Base-by-base conservation (phyloP, 2,113 vertebrate genomes). In the Australoheros scitulus region DNA sequence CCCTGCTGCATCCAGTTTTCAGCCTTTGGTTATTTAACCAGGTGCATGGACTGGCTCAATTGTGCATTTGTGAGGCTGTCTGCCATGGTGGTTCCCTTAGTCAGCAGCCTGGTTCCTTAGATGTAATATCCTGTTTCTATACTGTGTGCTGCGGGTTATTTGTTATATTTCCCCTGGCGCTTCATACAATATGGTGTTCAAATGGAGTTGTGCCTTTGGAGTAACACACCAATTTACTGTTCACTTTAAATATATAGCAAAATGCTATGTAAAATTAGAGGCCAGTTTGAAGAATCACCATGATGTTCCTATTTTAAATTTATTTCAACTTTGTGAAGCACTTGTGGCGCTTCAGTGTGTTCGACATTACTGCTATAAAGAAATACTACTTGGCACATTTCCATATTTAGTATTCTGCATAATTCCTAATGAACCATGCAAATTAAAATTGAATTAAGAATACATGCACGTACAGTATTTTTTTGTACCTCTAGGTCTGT, bases 81-180 rank as follows among this genome's bases (percentile, higher is more conserved):
- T 34, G 56, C 89, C 82, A 89, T 59, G 29, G 79, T 91, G 81
- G 84, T 90, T 92, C 76, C 86, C 94, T 94, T 84, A 92, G 92
- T 95, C 94, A 95, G 94, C 94, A 93, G 29, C 77, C 41, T 79
- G 79, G 41, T 84, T 86, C 65, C 83, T 94, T 84, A 82, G 82
- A 93, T 92, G 89, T 92, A 91, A 94, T 91, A 91, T 93, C 91
- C 90, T 92, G 88, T 92, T 90, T 89, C 91, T 80, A 86, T 92
- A 89, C 61, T 11, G 85, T 79, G 80, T 78, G 77, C 85, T 88
- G 91, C 64, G 60, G 90, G 90, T 86, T 94, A 92, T 95, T 93
- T 92, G 88, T 93, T 93, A 89, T 90, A 92, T 93, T 93, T 94
- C 92, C 92, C 92, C 81, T 74, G 92, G 81, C 56, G 10, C 78